These are phyloP conservation scores for Drosophila prosaltans DNA, from an alignment of 1,140 invertebrate genomes.

Conservation along the genomic window DNA sequence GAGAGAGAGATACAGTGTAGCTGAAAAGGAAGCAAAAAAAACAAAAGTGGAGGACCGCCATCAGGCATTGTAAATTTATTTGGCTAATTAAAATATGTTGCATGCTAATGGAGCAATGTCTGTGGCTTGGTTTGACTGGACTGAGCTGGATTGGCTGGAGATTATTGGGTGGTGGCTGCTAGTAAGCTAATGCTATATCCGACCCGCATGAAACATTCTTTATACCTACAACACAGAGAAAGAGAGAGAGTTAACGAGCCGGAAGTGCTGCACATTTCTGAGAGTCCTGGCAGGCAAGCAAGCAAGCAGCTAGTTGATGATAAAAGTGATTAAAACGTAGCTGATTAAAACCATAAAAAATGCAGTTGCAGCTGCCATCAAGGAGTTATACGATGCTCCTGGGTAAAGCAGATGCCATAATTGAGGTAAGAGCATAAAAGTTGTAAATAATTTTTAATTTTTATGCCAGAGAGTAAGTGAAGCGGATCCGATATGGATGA, in stretches of 20 bases:
- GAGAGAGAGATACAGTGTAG: not conserved
- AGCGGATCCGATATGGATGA: not conserved
- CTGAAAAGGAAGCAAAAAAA: not conserved
- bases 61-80: slow-evolving; percentile 70
- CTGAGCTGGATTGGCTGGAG: not conserved
- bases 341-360: slow-evolving; percentile 28
- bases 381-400: slow-evolving; percentile 23
- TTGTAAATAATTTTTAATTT: slow-evolving; percentile 2
- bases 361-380: slow-evolving; percentile 45
- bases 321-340: slow-evolving; percentile 63
- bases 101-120: slow-evolving; percentile 77
- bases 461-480: not conserved
- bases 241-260: slow-evolving; percentile 76
- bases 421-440: slow-evolving; percentile 8
- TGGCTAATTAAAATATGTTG: slow-evolving; percentile 80
- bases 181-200: slow-evolving; percentile 25
- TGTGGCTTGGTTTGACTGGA: slow-evolving; percentile 37
- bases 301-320: slow-evolving; percentile 33
- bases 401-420: not conserved
- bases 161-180: not conserved
- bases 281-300: slow-evolving; percentile 6
- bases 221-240: slow-evolving; percentile 37
- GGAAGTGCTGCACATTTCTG: slow-evolving; percentile 76
- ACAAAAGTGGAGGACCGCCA: slow-evolving; percentile 11
- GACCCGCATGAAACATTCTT: slow-evolving; percentile 41